A percentile compares a stretch with the other conserved stretches of the same genome.
phyloP scores from a whole-genome alignment of 2,797 vertebrate species.

The Artibeus lituratus region DNA sequence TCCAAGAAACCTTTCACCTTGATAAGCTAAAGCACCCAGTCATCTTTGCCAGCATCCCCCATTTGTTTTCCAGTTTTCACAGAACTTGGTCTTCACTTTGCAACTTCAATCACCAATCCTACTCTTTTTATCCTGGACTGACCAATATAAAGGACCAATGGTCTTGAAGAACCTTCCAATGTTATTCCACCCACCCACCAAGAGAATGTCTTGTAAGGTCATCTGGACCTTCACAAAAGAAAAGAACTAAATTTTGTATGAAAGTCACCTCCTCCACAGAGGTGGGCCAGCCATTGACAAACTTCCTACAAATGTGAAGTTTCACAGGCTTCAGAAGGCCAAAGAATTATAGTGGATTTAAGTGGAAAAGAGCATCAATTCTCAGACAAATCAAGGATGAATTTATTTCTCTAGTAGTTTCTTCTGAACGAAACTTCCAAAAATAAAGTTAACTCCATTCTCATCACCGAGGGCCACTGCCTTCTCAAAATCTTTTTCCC shows the following conservation, averaged over 20 bases:
- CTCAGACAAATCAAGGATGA: neutral
- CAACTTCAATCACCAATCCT: neutral
- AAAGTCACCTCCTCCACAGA: neutral
- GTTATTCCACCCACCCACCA: neutral
- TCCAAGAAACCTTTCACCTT: neutral
- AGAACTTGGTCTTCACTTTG: neutral
- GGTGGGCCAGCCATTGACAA: neutral
- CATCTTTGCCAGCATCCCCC: neutral
- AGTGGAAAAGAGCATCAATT: neutral
- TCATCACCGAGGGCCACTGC: neutral
- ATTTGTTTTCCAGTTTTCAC: neutral
- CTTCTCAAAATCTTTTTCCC: neutral
- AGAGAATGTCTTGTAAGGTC: neutral
- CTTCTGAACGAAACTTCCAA: slow-evolving; percentile 8
- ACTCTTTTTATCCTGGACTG: neutral
- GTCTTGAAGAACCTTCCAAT: neutral
- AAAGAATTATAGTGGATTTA: neutral
- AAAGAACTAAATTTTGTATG: neutral
- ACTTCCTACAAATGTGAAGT: neutral
- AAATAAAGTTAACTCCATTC: neutral
- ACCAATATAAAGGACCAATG: neutral
- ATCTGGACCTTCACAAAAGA: neutral
- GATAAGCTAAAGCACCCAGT: neutral
- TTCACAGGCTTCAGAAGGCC: neutral
- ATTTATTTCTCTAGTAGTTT: neutral